phyloP scores from a whole-genome alignment of 2,113 vertebrate genomes.

The Neofelis nebulosa region DNA sequence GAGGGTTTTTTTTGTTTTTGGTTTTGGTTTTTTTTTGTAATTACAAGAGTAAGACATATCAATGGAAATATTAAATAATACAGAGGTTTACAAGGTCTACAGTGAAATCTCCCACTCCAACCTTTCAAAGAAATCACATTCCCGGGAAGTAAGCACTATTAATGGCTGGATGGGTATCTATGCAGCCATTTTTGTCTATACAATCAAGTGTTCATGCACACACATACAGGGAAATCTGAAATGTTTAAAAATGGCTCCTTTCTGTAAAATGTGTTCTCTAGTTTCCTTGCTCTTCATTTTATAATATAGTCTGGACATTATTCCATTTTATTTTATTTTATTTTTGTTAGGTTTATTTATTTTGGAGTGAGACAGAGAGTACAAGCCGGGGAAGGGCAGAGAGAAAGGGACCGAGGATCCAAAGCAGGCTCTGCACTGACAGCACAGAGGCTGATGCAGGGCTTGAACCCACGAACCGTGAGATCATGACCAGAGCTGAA shows the following conservation, averaged over 20 bases:
- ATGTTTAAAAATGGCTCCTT: not conserved
- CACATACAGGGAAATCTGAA: not conserved
- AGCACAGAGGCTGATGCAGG: too few species aligned
- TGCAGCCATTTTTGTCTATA: not conserved
- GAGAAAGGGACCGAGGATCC: too few species aligned
- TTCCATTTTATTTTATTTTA: not conserved
- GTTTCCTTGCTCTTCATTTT: not conserved
- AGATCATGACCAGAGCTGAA: too few species aligned
- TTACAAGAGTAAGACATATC: not conserved
- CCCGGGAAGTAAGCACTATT: not conserved
- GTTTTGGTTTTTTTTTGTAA: not conserved
- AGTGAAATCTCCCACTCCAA: not conserved
- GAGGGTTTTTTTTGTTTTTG: not conserved
- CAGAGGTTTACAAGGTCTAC: not conserved
- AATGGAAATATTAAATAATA: not conserved
- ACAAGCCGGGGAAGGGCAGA: too few species aligned
- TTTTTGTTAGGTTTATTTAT: too few species aligned
- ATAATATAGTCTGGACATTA: not conserved
- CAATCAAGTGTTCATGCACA: not conserved
- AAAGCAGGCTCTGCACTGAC: too few species aligned
- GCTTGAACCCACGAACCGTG: too few species aligned
- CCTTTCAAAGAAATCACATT: not conserved
- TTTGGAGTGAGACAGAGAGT: too few species aligned
- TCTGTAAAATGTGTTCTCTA: not conserved
- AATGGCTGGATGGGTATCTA: not conserved